Conservation (phyloP, 2,888 invertebrate genomes). For the Venusia cambrica region DNA sequence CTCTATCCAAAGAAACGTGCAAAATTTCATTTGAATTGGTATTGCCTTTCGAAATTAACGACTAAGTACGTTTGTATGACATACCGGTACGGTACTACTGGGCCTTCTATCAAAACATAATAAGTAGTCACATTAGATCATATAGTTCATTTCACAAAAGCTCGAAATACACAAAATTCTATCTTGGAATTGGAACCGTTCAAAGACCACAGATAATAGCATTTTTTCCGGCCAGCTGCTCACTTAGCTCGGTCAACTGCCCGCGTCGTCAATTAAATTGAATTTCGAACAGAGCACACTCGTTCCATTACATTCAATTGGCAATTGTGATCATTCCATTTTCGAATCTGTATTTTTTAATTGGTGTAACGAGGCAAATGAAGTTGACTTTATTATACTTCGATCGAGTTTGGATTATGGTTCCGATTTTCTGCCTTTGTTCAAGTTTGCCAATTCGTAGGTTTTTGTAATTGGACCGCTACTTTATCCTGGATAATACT, state of each 20-base stretch:
- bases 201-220: constrained; percentile 24
- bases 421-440: constrained; percentile 7
- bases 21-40: too few relatives aligned
- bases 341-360: constrained; percentile 30
- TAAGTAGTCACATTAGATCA: too few relatives aligned
- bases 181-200: constrained; percentile 10
- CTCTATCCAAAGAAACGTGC: too few relatives aligned
- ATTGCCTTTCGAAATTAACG: too few relatives aligned
- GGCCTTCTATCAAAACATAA: too few relatives aligned
- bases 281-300: constrained; percentile 36
- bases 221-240: constrained; percentile 32
- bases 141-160: too few relatives aligned
- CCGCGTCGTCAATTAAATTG: constrained; percentile 32
- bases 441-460: too few relatives aligned
- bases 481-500: too few relatives aligned
- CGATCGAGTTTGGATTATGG: constrained; percentile 16
- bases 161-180: constrained; percentile 22
- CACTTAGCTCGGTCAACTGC: constrained; percentile 31
- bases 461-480: too few relatives aligned
- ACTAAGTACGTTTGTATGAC: too few relatives aligned
- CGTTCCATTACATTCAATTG: constrained; percentile 37
- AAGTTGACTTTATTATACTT: constrained; percentile 20
- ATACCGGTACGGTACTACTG: too few relatives aligned
- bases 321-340: constrained; percentile 34
- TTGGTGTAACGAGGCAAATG: constrained; percentile 25